A percentile compares a stretch with the other conserved stretches of the same genome.
phyloP scores from a whole-genome alignment of 2,888 invertebrate species.

The Tuberolachnus salignus region DNA sequence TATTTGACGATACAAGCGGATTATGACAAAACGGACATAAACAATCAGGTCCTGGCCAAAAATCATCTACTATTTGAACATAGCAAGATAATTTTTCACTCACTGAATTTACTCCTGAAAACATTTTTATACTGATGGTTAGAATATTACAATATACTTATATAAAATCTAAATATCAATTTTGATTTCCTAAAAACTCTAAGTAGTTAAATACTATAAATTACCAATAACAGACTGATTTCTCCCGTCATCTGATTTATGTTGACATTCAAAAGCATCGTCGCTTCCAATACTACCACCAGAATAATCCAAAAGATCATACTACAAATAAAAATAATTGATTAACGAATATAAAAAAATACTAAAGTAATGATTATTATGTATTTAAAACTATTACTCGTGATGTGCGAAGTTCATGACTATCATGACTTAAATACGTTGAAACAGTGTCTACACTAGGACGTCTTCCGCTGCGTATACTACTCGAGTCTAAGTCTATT shows the following conservation, averaged over 20 bases:
- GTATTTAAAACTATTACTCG: constrained; percentile 58
- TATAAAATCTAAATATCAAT: constrained; percentile 4
- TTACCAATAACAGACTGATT: constrained; percentile 50
- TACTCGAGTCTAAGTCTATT: constrained; percentile 69
- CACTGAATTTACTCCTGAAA: constrained; percentile 66
- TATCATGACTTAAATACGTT: constrained; percentile 86
- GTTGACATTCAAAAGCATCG: constrained; percentile 69
- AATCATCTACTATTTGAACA: constrained; percentile 71
- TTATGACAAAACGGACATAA: constrained; percentile 73
- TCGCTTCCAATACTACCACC: constrained; percentile 68
- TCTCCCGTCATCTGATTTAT: constrained; percentile 50
- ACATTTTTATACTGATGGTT: too few species aligned
- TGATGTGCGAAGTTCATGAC: constrained; percentile 65
- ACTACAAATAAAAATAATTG: constrained; percentile 60
- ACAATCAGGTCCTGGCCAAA: constrained; percentile 65
- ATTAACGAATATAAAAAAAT: constrained; percentile 2
- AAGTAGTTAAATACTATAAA: constrained; percentile 1
- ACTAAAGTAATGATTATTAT: neutral
- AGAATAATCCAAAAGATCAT: constrained; percentile 74
- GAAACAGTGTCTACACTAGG: constrained; percentile 88
- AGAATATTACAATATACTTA: neutral
- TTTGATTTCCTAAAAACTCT: neutral
- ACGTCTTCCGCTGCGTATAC: constrained; percentile 77
- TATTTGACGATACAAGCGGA: constrained; percentile 50
- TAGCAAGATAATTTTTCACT: constrained; percentile 73